phyloP scores from a whole-genome alignment of 2,797 vertebrate species.

The Hypotaenidia philippensis region DNA sequence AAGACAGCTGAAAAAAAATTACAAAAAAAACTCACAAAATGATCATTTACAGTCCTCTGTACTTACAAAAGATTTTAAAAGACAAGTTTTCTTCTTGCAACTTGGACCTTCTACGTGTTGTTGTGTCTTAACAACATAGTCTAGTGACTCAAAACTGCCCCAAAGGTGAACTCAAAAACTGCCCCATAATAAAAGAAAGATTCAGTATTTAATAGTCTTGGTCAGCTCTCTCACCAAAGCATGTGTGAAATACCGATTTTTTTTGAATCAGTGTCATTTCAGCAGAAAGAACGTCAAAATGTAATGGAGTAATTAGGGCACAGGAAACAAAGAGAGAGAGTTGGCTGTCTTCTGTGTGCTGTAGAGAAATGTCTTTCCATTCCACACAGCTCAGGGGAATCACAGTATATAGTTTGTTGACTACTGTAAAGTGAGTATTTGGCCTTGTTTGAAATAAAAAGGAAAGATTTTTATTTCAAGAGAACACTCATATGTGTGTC shows the following conservation, averaged over 20 bases:
- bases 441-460: conserved; percentile 30
- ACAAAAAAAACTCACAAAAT: not conserved
- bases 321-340: conserved; percentile 11
- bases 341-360: conserved; percentile 2
- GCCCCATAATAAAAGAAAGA: not conserved
- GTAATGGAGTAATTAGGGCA: conserved; percentile 42
- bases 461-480: not conserved
- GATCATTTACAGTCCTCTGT: not conserved
- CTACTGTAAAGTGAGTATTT: conserved; percentile 38
- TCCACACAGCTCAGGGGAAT: conserved; percentile 13
- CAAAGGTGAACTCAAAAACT: not conserved
- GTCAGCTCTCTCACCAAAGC: not conserved
- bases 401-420: not conserved
- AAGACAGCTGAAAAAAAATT: not conserved
- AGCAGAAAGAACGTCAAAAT: conserved; percentile 16
- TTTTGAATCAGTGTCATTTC: not conserved
- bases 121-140: not conserved
- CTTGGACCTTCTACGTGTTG: not conserved
- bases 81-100: not conserved
- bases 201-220: conserved; percentile 21
- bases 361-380: conserved; percentile 7
- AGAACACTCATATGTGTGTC: not conserved
- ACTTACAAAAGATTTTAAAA: not conserved
- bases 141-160: not conserved
- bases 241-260: not conserved